Evolutionary conservation across 2,888 invertebrate genomes (phyloP).

Genomic region (Catocala sponsa): DNA sequence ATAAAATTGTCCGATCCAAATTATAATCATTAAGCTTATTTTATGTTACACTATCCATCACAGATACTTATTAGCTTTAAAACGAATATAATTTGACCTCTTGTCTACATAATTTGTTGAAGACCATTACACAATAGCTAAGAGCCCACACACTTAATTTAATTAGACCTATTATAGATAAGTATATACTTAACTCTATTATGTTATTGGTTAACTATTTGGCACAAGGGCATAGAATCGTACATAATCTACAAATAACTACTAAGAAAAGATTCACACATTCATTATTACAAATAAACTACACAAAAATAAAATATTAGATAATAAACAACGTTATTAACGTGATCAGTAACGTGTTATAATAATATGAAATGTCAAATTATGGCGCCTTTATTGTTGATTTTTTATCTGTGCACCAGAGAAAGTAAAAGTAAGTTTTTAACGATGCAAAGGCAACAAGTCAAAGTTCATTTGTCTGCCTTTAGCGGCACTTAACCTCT

Average conservation of each 20-base stretch:
- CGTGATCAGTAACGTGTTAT: too few species aligned
- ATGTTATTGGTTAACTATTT: background rate
- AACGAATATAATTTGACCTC: constrained; percentile 10
- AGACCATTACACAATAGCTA: constrained; percentile 23
- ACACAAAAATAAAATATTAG: too few species aligned
- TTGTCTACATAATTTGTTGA: constrained; percentile 16
- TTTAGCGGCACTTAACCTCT: constrained; percentile 59
- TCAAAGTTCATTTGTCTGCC: constrained; percentile 50
- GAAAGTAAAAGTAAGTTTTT: constrained; percentile 33
- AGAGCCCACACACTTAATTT: constrained; percentile 26
- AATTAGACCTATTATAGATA: constrained; percentile 26
- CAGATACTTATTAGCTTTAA: too few species aligned
- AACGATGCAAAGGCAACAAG: constrained; percentile 31
- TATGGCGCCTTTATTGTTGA: background rate
- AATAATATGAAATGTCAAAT: too few species aligned
- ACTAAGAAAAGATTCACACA: too few species aligned
- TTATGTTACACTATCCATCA: too few species aligned
- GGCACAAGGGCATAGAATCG: background rate
- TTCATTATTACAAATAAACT: too few species aligned
- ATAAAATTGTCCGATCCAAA: too few species aligned
- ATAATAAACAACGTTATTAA: too few species aligned
- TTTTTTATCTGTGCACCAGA: constrained; percentile 8
- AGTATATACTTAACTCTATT: constrained; percentile 7
- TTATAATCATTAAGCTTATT: too few species aligned
- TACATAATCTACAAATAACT: background rate